Percentiles rank a stretch among this genome's conserved stretches.
Evolutionary conservation across 2,113 vertebrate genomes (phyloP).

Genomic region (Proteles cristata): DNA sequence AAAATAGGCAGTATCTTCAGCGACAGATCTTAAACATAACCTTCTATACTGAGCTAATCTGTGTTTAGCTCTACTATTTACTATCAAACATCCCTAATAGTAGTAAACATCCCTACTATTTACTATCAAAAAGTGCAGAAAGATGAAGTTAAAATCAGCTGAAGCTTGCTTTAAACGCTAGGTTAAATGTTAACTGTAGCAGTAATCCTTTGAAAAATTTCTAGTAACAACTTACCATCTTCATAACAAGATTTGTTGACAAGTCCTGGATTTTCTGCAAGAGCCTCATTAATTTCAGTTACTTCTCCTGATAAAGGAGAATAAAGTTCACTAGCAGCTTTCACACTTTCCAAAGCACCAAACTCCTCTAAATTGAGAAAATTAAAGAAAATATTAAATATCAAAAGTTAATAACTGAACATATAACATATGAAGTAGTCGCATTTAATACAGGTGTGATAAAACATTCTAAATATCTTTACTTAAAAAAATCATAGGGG

Average conservation of each 20-base stretch:
- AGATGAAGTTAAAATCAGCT: not conserved
- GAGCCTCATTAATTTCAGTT: slow-evolving; percentile 92
- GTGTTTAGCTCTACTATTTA: not conserved
- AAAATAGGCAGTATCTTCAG: not conserved
- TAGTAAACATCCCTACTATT: not conserved
- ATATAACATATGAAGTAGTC: not conserved
- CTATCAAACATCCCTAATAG: not conserved
- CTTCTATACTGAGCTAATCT: not conserved
- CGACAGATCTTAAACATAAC: not conserved
- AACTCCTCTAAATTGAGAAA: slow-evolving; percentile 92
- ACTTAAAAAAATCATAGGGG: not conserved
- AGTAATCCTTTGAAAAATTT: not conserved
- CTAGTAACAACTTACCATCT: slow-evolving; percentile 90
- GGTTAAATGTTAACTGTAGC: slow-evolving; percentile 11
- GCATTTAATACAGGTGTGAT: not conserved
- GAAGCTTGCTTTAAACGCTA: not conserved
- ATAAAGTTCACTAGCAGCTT: slow-evolving; percentile 98
- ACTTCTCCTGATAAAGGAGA: slow-evolving; percentile 97
- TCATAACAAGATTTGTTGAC: slow-evolving; percentile 98
- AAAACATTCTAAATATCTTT: slow-evolving; percentile 13
- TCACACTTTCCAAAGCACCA: slow-evolving; percentile 98
- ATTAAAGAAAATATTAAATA: slow-evolving; percentile 22
- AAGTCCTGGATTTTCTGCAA: slow-evolving; percentile 95
- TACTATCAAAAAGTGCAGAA: not conserved
- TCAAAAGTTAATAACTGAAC: slow-evolving; percentile 34